Percentiles rank a stretch among this genome's conserved stretches.
Conservation (phyloP, 2,113 vertebrate genomes). For the Anarrhichthys ocellatus region DNA sequence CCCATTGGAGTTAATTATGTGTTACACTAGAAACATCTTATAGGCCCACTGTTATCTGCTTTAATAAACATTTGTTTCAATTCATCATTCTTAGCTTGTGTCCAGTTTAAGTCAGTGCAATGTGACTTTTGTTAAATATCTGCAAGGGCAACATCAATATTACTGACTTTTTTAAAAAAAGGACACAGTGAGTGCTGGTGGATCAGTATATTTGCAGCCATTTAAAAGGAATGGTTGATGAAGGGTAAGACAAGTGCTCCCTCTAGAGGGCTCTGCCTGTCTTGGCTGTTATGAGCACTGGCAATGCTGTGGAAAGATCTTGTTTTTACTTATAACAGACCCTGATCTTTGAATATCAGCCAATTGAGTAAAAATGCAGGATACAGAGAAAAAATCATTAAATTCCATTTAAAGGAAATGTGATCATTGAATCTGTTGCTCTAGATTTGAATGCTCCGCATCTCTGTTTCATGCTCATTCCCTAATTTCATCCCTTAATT, state of each 20-base stretch:
- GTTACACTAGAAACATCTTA: not conserved
- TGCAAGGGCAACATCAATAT: not conserved
- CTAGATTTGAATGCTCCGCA: not conserved
- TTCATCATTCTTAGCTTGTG: not conserved
- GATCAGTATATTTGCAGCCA: not conserved
- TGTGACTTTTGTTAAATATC: not conserved
- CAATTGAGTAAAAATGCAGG: not conserved
- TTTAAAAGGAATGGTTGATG: not conserved
- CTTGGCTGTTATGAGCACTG: not conserved
- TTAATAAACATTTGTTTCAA: not conserved
- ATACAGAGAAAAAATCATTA: not conserved
- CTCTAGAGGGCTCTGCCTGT: constrained; percentile 49
- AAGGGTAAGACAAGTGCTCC: constrained; percentile 38
- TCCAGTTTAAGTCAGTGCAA: not conserved
- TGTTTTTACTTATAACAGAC: not conserved
- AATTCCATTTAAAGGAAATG: not conserved
- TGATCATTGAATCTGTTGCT: not conserved
- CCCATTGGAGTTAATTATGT: not conserved
- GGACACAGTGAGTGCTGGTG: not conserved
- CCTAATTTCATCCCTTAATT: not conserved
- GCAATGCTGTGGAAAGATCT: not conserved
- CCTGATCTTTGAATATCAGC: not conserved
- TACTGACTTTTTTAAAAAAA: not conserved
- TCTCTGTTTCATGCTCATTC: not conserved
- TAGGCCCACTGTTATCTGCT: not conserved